These are phyloP conservation scores for Ceratina calcarata DNA, from an alignment of 1,140 invertebrate genomes.

Conservation along the genomic window DNA sequence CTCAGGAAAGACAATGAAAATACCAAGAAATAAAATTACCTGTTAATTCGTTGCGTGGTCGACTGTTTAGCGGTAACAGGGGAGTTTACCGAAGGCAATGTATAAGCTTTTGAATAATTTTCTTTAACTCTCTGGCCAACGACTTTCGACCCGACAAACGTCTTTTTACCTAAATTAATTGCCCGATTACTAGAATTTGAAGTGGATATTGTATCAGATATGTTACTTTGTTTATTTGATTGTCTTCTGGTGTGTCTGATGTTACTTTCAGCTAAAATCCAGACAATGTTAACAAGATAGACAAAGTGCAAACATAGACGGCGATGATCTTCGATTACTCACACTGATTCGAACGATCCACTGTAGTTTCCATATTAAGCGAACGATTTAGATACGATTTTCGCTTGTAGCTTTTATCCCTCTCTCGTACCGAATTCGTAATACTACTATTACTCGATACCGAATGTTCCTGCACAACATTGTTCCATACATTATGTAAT, in stretches of 20 bases:
- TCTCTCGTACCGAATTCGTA: constrained; percentile 74
- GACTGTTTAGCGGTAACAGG: constrained; percentile 35
- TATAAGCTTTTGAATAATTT: constrained; percentile 48
- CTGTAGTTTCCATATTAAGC: constrained; percentile 81
- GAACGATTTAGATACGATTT: constrained; percentile 85
- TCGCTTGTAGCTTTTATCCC: constrained; percentile 84
- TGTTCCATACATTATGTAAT: background rate
- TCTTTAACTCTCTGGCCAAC: constrained; percentile 24
- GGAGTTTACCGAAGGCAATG: constrained; percentile 40
- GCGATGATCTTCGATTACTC: constrained; percentile 20
- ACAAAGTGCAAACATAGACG: background rate
- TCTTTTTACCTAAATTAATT: constrained; percentile 49
- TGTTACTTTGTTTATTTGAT: constrained; percentile 53
- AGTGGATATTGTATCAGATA: constrained; percentile 53
- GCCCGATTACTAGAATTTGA: constrained; percentile 44
- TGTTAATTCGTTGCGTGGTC: constrained; percentile 41
- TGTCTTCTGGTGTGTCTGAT: constrained; percentile 57
- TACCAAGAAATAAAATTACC: constrained; percentile 38
- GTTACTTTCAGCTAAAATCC: constrained; percentile 53
- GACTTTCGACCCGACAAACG: constrained; percentile 42
- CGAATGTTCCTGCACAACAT: constrained; percentile 59
- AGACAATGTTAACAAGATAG: background rate
- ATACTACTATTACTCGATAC: constrained; percentile 55
- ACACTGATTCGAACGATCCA: constrained; percentile 69
- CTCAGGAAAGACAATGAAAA: background rate